Base-by-base conservation (phyloP, 2,797 vertebrate species). In the Adelosebastes latens region DNA sequence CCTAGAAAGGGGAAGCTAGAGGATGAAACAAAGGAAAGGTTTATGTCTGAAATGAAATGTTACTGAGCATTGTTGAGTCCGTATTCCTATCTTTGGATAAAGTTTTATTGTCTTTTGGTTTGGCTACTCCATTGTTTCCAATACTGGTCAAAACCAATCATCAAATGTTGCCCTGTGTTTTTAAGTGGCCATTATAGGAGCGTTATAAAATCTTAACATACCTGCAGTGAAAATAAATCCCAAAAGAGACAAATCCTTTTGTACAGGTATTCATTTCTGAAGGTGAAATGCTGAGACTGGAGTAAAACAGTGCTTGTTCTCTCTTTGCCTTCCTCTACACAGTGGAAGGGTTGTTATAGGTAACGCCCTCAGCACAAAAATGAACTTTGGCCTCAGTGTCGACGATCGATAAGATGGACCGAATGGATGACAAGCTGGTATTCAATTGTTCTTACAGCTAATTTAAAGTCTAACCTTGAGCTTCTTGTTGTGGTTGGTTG, bases 321-420 rank as follows among this genome's bases (percentile, higher is more conserved):
- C 13, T 11, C 14, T 32, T 61, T 80, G 24, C 53, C 59, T 63
- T 59, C 75, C 53, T 65, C 25, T 10, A 27, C 34, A 7, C 67
- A 31, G 20, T 55, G n/a, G 29, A 20, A 25, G 18, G 42, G 25
- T 82, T 83, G 52, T 59, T 10, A 76, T 20, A 34, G 49, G 55
- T 58, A 68, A 91, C 82, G 39, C 89, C 91, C 89, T 89, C 42
- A 75, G 75, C 69, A 88, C 76, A 90, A 63, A 77, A 67, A 13
- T 71, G 89, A 84, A 89, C 92, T 91, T 88, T 83, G 79, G 82
- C 52, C 83, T 72, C 11, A 1, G 22, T 7, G 8, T 66, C 36
- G 60, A 59, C 12, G 8, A 84, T 83, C 32, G 65, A 90, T 91
- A 84, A 86, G 67, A 14, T 52, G 62, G 5, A 58, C 22, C 77